Conservation (phyloP, 2,888 invertebrate genomes). For the Stenodema calcarata region DNA sequence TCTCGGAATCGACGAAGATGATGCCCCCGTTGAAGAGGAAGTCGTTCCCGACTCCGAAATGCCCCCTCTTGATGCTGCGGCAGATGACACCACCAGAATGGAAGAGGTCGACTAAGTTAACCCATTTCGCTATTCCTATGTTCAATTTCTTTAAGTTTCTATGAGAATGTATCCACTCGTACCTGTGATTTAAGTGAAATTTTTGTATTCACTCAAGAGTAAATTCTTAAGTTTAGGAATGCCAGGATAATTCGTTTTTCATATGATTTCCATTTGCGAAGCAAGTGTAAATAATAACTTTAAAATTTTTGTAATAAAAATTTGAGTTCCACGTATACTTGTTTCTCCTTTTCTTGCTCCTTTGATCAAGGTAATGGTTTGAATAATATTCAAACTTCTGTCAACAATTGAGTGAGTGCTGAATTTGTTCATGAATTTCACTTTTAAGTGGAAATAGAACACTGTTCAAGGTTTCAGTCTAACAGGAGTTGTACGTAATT, state of each 20-base stretch:
- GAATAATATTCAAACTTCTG: no score
- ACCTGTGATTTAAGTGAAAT: constrained; percentile 37
- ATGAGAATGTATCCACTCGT: constrained; percentile 20
- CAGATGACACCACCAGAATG: constrained; percentile 91
- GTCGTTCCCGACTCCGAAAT: constrained; percentile 74
- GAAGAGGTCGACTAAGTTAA: constrained; percentile 95
- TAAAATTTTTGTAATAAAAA: constrained; percentile 23
- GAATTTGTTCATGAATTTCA: no score
- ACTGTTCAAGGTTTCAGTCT: no score
- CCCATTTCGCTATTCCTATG: neutral
- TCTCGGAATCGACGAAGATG: constrained; percentile 96
- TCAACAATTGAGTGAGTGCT: no score
- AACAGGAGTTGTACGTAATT: no score
- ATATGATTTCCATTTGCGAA: constrained; percentile 5
- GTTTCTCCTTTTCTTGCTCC: neutral
- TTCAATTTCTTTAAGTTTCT: constrained; percentile 33
- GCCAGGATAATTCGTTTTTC: neutral
- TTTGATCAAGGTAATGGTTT: no score
- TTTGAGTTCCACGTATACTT: neutral
- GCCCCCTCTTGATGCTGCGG: constrained; percentile 71
- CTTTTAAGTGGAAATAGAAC: no score
- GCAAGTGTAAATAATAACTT: neutral
- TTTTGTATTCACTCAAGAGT: constrained; percentile 5
- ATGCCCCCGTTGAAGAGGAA: constrained; percentile 81
- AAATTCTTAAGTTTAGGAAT: neutral